Base-by-base conservation (phyloP, 2,113 vertebrate genomes). In the Accipiter cooperii region DNA sequence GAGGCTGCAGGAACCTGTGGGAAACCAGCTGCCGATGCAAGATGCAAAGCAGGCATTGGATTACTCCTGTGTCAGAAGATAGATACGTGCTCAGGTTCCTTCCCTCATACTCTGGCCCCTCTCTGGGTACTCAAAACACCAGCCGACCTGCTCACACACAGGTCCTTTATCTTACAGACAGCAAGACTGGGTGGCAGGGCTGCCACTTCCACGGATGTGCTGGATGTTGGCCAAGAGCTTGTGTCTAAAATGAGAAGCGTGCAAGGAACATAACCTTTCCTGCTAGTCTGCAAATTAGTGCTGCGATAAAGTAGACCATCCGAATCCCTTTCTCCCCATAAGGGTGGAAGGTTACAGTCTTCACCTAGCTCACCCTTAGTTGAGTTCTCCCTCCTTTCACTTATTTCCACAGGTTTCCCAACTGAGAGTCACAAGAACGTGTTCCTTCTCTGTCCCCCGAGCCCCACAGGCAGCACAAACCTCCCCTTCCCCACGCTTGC, bases 181-280 rank as follows among this genome's bases (percentile, higher is more conserved):
- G 44, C 38, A 13, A 14, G 6, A 15, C 52, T 21, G 76, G 60
- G 9, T 42, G 46, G 19, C 71, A 18, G 34, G 63, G 70, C 58
- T 21, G 26, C 6, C 58, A 0, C 25, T 60, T 14, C n/a, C 70
- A 19, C 0, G 3, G 55, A 24, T 4, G n/a, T 0, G 1, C 61
- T n/a, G 78, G 26, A 16, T 6, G 42, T 0, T 24, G 87, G 63
- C 68, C 71, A 24, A 54, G 61, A 52, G 31, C 26, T 61, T 4
- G 3, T 2, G 13, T 18, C 28, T 42, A 4, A 42, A 58, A 16
- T 3, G 26, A 12, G 54, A 14, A 36, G 34, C 0, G 2, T 6
- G 60, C 34, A 5, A 34, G 51, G 55, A 46, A 40, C 25, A 4
- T 2, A 24, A 42, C 19, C 61, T 20, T 21, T 29, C 49, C 80